phyloP scores from a whole-genome alignment of 2,888 invertebrate genomes.

The Sphaeridia pumilis region DNA sequence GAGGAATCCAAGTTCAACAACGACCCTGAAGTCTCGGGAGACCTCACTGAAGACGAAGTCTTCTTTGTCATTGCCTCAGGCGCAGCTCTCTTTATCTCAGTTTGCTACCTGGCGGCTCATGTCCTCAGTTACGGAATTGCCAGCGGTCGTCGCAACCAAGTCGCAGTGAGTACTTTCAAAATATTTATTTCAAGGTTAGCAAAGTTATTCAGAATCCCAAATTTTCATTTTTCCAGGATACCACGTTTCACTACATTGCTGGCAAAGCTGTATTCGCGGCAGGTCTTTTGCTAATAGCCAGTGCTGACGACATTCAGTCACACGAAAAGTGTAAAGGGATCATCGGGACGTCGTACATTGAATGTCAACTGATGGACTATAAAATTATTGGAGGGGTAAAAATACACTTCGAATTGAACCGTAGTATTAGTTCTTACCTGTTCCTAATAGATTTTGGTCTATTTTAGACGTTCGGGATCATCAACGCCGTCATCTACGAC shows the following conservation, averaged over 20 bases:
- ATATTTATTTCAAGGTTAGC: background rate
- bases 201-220: background rate
- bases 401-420: no score
- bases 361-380: conserved; percentile 6
- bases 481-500: conserved; percentile 4
- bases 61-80: conserved; percentile 1
- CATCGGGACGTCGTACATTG: no score
- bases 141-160: conserved; percentile 9
- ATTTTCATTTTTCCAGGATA: conserved; percentile 16
- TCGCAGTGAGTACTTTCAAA: conserved; percentile 16
- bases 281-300: conserved; percentile 16
- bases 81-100: conserved; percentile 11
- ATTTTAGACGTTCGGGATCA: background rate
- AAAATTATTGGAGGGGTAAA: conserved; percentile 4
- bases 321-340: conserved; percentile 7
- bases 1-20: conserved; percentile 17
- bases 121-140: conserved; percentile 12
- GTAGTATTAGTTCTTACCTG: background rate
- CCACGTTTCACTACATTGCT: conserved; percentile 14
- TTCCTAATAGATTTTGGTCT: background rate
- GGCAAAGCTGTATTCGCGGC: conserved; percentile 12
- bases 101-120: conserved; percentile 14
- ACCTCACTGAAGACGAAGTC: conserved; percentile 3
- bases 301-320: conserved; percentile 16
- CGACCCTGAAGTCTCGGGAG: background rate